Evolutionary conservation across 1,140 invertebrate species (phyloP), one percentile per base, ranked within the genome.

Genomic region (Patella vulgata): DNA sequence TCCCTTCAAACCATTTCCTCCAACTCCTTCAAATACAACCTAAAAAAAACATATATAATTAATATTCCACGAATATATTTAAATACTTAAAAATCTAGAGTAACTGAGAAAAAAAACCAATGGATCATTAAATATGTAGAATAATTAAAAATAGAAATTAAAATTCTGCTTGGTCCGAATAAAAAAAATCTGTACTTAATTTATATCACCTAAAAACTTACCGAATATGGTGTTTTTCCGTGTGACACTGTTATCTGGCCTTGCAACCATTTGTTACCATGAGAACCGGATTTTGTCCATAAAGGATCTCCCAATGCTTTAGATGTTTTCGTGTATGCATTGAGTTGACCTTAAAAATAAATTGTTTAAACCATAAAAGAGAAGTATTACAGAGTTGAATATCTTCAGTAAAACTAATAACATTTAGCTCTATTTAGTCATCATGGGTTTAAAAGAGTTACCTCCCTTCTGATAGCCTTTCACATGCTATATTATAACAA

Each of bases 1-100:
- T 21, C 79, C 76, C 39, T 43, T 50, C 66, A 66, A 68, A 40
- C 66, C 63, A 52, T 63, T 66, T 9, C 75, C 77, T 52, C 60
- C 30, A n/a, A 67, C 42, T 27, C 66, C 70, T 59, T 79, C 77
- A 44, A 79, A 50, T 0, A 76, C 59, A 52, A 77, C 57, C 77
- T 76, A 46, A 19, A 62, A 59, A 51, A 33, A 43, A 61, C n/a
- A 52, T n/a, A n/a, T n/a, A n/a, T n/a, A n/a, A n/a, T n/a, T n/a
- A n/a, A n/a, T 17, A 44, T 52, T 31, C 33, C 30, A 31, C 28
- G 3, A 30, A 53, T 31, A 53, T 53, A 6, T 12, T 27, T 52
- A 19, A 52, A 25, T 28, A 12, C 21, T 9, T 14, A 31, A 52
- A 52, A 52, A 25, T 14, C 11, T 28, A 52, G 31, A 31, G 31